phyloP scores from a whole-genome alignment of 2,888 invertebrate species.

The Leucophenga maculata region DNA sequence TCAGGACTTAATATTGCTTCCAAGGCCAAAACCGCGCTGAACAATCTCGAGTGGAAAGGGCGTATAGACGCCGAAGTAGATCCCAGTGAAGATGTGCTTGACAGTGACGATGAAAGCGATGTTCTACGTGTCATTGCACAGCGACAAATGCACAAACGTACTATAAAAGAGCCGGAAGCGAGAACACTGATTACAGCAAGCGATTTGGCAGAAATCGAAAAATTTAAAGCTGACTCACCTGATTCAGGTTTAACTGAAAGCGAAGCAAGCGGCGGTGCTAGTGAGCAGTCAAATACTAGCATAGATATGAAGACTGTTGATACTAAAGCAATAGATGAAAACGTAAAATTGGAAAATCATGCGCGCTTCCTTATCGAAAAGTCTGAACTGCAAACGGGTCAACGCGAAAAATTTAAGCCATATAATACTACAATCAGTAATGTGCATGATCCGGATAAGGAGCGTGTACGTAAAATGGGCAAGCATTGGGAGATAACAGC shows the following conservation, averaged over 20 bases:
- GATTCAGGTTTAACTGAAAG: conserved; percentile 35
- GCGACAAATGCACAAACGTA: conserved; percentile 64
- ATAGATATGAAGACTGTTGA: conserved; percentile 30
- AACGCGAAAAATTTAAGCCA: conserved; percentile 66
- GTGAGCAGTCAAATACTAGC: conserved; percentile 24
- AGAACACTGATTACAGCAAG: conserved; percentile 60
- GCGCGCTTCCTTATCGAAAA: conserved; percentile 65
- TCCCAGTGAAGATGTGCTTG: conserved; percentile 56
- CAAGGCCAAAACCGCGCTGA: conserved; percentile 58
- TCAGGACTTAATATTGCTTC: conserved; percentile 68
- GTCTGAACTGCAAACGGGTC: conserved; percentile 48
- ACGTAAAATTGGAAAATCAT: conserved; percentile 59
- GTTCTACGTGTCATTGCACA: conserved; percentile 69
- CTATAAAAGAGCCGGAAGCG: conserved; percentile 53
- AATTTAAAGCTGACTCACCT: conserved; percentile 49
- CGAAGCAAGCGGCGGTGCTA: not conserved
- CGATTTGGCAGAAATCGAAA: conserved; percentile 67
- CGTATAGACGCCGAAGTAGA: conserved; percentile 40
- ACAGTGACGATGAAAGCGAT: conserved; percentile 70
- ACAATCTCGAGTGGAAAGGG: conserved; percentile 68
- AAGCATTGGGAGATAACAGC: conserved; percentile 71
- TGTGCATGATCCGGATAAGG: conserved; percentile 70
- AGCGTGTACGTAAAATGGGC: conserved; percentile 61
- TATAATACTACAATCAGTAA: conserved; percentile 68
- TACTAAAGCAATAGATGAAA: conserved; percentile 14